A percentile compares a stretch with the other conserved stretches of the same genome.
phyloP scores from a whole-genome alignment of 2,113 vertebrate species.

The Pontoporia blainvillei region DNA sequence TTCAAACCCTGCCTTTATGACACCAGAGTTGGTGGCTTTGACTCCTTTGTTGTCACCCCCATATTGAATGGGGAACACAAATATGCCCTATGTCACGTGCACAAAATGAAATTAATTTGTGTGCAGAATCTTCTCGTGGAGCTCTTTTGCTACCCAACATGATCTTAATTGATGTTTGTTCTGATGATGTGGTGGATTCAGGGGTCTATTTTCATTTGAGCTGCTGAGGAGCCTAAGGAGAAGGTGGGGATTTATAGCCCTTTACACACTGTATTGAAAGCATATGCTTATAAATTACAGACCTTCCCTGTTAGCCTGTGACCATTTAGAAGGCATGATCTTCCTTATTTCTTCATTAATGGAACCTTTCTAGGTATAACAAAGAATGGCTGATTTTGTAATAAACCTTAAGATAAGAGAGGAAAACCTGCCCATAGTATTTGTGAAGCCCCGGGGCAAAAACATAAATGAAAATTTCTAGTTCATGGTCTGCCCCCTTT shows the following conservation, averaged over 20 bases:
- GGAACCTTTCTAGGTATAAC: background rate
- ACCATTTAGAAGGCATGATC: background rate
- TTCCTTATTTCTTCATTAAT: constrained; percentile 1
- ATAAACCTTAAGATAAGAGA: background rate
- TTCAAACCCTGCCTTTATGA: background rate
- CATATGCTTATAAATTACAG: background rate
- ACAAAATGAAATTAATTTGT: background rate
- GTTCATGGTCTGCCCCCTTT: background rate
- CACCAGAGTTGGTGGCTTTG: background rate
- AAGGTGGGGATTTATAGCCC: background rate
- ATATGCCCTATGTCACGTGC: background rate
- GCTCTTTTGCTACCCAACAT: background rate
- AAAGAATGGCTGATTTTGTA: background rate
- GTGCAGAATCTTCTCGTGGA: background rate
- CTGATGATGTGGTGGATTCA: background rate
- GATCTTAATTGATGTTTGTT: background rate
- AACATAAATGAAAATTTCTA: background rate
- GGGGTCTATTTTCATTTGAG: background rate
- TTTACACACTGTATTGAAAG: background rate
- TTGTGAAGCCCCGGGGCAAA: background rate
- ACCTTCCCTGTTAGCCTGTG: background rate
- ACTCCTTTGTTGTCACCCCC: background rate
- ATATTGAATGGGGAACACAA: background rate
- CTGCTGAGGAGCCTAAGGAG: background rate
- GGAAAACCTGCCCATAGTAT: background rate